Percentiles rank a stretch among this genome's conserved stretches.
Evolutionary conservation across 2,888 invertebrate species (phyloP).

Genomic region (Cyaniris semiargus): DNA sequence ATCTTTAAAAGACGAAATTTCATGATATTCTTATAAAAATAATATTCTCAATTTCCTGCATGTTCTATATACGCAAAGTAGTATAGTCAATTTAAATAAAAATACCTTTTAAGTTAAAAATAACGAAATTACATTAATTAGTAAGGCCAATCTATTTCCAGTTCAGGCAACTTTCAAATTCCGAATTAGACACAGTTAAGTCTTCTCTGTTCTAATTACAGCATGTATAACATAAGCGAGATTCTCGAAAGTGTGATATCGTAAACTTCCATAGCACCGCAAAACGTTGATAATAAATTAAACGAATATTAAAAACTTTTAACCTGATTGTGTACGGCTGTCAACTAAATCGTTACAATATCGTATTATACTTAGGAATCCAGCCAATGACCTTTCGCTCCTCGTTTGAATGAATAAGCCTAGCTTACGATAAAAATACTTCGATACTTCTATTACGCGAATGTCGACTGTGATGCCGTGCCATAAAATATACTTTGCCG

Average conservation of each 20-base stretch:
- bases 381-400: constrained; percentile 49
- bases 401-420: constrained; percentile 44
- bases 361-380: constrained; percentile 47
- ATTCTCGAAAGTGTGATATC: constrained; percentile 26
- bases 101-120: background rate
- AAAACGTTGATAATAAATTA: constrained; percentile 41
- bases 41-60: background rate
- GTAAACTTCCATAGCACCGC: constrained; percentile 32
- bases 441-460: constrained; percentile 35
- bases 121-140: background rate
- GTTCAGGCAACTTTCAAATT: constrained; percentile 30
- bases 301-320: constrained; percentile 44
- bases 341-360: constrained; percentile 50
- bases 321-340: constrained; percentile 50
- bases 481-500: constrained; percentile 38
- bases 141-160: background rate
- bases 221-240: background rate
- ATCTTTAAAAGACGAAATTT: too few relatives aligned
- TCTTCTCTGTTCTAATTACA: constrained; percentile 15
- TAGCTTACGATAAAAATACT: constrained; percentile 48
- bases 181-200: constrained; percentile 16
- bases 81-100: background rate
- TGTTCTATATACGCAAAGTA: background rate
- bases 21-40: too few relatives aligned
- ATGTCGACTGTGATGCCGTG: constrained; percentile 40